A percentile compares a stretch with the other conserved stretches of the same genome.
Conservation (phyloP, 2,113 vertebrate genomes). For the Chaetorhynchus papuensis region DNA sequence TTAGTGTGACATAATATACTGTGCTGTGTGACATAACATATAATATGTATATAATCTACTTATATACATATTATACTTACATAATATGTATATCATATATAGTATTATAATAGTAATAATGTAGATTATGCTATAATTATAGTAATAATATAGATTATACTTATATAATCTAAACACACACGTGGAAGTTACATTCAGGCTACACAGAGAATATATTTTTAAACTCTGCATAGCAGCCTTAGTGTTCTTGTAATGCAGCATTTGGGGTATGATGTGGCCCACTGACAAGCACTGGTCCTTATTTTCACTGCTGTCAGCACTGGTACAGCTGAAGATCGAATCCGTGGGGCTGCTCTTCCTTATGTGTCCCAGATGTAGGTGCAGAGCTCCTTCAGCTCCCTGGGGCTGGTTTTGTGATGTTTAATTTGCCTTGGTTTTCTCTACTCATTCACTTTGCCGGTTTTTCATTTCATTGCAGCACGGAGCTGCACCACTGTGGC, state of each 20-base stretch:
- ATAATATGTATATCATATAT: no score
- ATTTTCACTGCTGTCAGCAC: neutral
- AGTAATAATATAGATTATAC: neutral
- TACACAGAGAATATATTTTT: neutral
- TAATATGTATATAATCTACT: no score
- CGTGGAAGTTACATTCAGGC: neutral
- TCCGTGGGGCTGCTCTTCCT: neutral
- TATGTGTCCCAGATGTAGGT: neutral
- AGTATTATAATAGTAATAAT: no score
- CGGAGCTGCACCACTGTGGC: neutral
- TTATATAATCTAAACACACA: neutral
- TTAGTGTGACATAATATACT: neutral
- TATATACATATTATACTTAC: no score
- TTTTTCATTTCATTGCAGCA: neutral
- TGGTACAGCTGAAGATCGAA: neutral
- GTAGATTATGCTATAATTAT: no score
- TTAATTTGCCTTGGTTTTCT: neutral
- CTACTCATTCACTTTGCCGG: neutral
- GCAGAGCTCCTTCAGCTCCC: neutral
- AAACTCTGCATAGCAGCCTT: neutral
- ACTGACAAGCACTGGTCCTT: neutral
- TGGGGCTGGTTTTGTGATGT: neutral
- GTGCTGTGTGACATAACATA: neutral
- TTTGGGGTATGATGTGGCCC: neutral
- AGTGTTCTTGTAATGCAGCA: neutral